phyloP scores from a whole-genome alignment of 2,888 invertebrate species.

The Nebria salina region DNA sequence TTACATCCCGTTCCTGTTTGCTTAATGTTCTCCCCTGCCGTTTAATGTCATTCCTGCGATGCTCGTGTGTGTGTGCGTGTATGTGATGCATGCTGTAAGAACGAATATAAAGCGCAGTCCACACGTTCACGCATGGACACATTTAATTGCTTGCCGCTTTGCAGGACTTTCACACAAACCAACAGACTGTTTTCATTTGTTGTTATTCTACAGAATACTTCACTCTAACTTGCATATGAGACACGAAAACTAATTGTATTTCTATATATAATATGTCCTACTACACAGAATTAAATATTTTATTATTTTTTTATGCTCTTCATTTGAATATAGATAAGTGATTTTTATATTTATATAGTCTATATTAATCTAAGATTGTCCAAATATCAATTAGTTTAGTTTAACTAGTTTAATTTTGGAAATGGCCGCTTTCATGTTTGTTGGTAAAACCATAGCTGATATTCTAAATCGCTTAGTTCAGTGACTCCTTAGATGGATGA shows the following conservation, averaged over 20 bases:
- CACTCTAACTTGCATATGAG: too few species aligned
- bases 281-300: too few species aligned
- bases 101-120: slow-evolving; percentile 12
- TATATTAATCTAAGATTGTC: too few species aligned
- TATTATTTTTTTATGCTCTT: too few species aligned
- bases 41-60: slow-evolving; percentile 23
- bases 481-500: neutral
- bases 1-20: slow-evolving; percentile 45
- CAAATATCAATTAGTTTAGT: too few species aligned
- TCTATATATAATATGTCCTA: too few species aligned
- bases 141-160: slow-evolving; percentile 42
- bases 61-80: slow-evolving; percentile 6
- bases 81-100: slow-evolving; percentile 15
- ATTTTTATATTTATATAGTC: too few species aligned
- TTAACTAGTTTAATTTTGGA: too few species aligned
- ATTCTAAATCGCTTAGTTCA: neutral
- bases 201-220: neutral
- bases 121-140: slow-evolving; percentile 39
- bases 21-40: slow-evolving; percentile 40
- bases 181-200: neutral
- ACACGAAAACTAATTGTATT: too few species aligned
- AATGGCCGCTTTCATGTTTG: too few species aligned
- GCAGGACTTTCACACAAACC: neutral
- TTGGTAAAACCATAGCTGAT: too few species aligned
- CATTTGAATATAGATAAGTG: too few species aligned